A percentile compares a stretch with the other conserved stretches of the same genome.
Evolutionary conservation across 2,113 vertebrate species (phyloP).

Genomic region (Oryzias javanicus): DNA sequence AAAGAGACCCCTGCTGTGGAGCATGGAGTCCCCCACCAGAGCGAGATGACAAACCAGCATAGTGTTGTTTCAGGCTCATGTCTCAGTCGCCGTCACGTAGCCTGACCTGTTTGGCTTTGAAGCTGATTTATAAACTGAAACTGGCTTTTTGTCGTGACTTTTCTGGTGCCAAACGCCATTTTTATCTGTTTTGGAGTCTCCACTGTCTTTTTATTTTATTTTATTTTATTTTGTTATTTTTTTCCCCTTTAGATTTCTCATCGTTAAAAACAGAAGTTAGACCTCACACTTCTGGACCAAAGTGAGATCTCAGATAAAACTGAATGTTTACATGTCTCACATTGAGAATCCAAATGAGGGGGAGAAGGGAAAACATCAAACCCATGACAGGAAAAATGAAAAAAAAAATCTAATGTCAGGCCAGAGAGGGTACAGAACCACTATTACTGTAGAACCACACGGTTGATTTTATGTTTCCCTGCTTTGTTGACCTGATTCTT

Average conservation of each 20-base stretch:
- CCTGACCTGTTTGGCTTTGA: constrained; percentile 36
- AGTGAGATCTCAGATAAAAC: constrained; percentile 39
- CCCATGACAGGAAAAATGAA: constrained; percentile 12
- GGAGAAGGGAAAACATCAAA: constrained; percentile 8
- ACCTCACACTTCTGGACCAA: constrained; percentile 59
- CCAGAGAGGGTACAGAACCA: constrained; percentile 42
- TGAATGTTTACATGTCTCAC: constrained; percentile 72
- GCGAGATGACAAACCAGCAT: constrained; percentile 38
- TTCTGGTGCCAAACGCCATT: constrained; percentile 51
- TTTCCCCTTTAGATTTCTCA: background rate
- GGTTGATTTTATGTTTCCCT: constrained; percentile 57
- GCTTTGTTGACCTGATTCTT: constrained; percentile 70
- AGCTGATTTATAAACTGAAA: constrained; percentile 30
- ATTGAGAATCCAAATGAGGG: constrained; percentile 67
- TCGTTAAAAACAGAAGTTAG: background rate
- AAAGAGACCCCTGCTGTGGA: constrained; percentile 50
- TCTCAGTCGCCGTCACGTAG: constrained; percentile 39
- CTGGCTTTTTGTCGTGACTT: constrained; percentile 38
- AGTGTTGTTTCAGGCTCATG: constrained; percentile 36
- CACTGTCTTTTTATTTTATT: constrained; percentile 4
- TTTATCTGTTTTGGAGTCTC: constrained; percentile 22
- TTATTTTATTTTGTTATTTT: background rate
- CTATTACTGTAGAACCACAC: constrained; percentile 43
- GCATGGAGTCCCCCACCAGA: constrained; percentile 46
- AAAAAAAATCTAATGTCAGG: constrained; percentile 27